Evolutionary conservation across 1,140 invertebrate species (phyloP), one percentile per base, ranked within the genome.

Genomic region (Pemphigus obesinymphae): DNA sequence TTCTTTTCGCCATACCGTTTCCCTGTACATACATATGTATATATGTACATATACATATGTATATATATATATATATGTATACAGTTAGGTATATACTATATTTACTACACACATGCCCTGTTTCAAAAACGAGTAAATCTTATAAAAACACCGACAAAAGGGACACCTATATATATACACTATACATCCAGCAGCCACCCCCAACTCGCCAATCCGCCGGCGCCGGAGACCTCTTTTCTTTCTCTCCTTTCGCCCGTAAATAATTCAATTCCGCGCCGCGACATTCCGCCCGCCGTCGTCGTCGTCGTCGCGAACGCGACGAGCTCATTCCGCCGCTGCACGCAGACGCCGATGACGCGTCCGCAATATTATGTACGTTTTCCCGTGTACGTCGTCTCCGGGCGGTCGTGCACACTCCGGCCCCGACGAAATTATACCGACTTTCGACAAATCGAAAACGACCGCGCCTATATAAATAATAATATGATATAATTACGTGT

Each of bases 71-170:
- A 23, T 53, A 76, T 34, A 75, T 23, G 48, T 20, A 17, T 23
- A 70, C 43, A n/a, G n/a, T n/a, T n/a, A n/a, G n/a, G n/a, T n/a
- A n/a, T n/a, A n/a, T n/a, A n/a, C n/a, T n/a, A n/a, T n/a, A n/a
- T n/a, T n/a, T n/a, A n/a, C n/a, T n/a, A n/a, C 48, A 31, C 29
- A 53, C 48, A 37, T 78, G 23, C 55, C 37, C 76, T 29, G 53
- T 76, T 76, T 76, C 73, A 37, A 63, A 80, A 61, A 63, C 76
- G 31, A 63, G 76, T 80, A 80, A 80, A 80, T 80, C 76, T 80
- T 80, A 80, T 80, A 80, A 80, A n/a, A 80, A 61, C 76, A 63
- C 23, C 75, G 75, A 78, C 53, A 78, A 78, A 78, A 78, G 75
- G 23, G 75, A 78, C 34, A n/a, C n/a, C n/a, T 10, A 40, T 40